phyloP scores from a whole-genome alignment of 1,140 invertebrate species.

The Drosophila saltans region DNA sequence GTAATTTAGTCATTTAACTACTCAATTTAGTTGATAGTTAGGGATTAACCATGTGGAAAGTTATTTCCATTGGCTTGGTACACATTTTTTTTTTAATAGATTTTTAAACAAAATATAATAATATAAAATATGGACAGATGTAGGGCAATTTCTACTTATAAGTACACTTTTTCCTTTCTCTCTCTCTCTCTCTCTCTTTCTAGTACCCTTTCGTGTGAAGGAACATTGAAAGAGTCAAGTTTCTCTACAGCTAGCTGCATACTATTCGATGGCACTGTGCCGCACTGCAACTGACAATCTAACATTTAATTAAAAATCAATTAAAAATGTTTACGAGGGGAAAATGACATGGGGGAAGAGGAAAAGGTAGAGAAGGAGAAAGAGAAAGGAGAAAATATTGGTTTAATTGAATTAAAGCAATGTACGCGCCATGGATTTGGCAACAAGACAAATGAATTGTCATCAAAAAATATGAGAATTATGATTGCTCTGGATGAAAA shows the following conservation, averaged over 20 bases:
- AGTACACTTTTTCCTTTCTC: too few relatives aligned
- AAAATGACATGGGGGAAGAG: background rate
- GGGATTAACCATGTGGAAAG: too few relatives aligned
- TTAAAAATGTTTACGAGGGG: conserved; percentile 63
- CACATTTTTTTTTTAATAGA: too few relatives aligned
- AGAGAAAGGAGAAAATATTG: background rate
- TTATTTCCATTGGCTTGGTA: too few relatives aligned
- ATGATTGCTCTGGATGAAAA: conserved; percentile 11
- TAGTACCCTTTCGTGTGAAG: too few relatives aligned
- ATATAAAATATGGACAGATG: too few relatives aligned
- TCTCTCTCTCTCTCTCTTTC: too few relatives aligned
- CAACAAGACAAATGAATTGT: conserved; percentile 18
- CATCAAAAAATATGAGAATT: conserved; percentile 21
- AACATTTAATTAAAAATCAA: conserved; percentile 81
- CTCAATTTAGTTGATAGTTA: too few relatives aligned
- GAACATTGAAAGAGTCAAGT: background rate
- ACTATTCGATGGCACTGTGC: background rate
- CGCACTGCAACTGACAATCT: conserved; percentile 72
- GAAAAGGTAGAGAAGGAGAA: background rate
- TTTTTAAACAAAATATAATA: too few relatives aligned
- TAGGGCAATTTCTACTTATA: too few relatives aligned
- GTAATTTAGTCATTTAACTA: too few relatives aligned
- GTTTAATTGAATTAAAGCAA: conserved; percentile 66
- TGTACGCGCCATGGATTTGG: conserved; percentile 27
- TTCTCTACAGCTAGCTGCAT: background rate